Conservation (phyloP, 2,113 vertebrate species). For the Rafetus swinhoei region DNA sequence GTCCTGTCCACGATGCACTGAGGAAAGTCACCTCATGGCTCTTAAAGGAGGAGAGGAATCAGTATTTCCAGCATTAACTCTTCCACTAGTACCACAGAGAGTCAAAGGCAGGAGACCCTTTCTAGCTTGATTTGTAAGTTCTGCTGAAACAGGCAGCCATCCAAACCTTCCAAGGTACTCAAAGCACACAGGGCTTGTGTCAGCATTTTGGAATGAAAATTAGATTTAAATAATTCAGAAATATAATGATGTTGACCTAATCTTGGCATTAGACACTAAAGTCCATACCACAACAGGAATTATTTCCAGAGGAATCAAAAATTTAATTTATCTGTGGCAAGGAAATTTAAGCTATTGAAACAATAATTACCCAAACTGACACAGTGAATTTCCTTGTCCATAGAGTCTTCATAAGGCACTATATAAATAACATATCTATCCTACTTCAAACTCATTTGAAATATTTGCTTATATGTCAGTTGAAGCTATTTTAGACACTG, state of each 20-base stretch:
- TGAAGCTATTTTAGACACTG: constrained; percentile 31
- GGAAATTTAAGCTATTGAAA: constrained; percentile 39
- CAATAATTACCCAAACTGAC: constrained; percentile 44
- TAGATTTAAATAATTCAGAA: constrained; percentile 24
- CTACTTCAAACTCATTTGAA: constrained; percentile 67
- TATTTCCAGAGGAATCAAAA: constrained; percentile 14
- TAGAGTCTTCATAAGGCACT: constrained; percentile 43
- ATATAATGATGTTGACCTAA: constrained; percentile 39
- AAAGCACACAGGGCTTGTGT: not conserved
- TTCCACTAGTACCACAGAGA: not conserved
- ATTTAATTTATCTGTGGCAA: constrained; percentile 32
- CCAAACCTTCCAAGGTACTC: constrained; percentile 17
- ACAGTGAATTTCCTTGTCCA: constrained; percentile 37
- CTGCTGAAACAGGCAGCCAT: not conserved
- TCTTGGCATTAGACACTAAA: not conserved
- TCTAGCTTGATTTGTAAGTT: constrained; percentile 12
- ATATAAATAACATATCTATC: constrained; percentile 5
- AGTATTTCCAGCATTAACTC: not conserved
- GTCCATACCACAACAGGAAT: not conserved
- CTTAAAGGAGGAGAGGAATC: not conserved
- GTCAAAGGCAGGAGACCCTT: not conserved
- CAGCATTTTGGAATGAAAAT: constrained; percentile 12
- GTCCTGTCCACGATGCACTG: not conserved
- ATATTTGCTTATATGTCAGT: constrained; percentile 67
- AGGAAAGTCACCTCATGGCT: not conserved